Conservation (phyloP, 2,888 invertebrate genomes). For the Mactromeris polynyma region DNA sequence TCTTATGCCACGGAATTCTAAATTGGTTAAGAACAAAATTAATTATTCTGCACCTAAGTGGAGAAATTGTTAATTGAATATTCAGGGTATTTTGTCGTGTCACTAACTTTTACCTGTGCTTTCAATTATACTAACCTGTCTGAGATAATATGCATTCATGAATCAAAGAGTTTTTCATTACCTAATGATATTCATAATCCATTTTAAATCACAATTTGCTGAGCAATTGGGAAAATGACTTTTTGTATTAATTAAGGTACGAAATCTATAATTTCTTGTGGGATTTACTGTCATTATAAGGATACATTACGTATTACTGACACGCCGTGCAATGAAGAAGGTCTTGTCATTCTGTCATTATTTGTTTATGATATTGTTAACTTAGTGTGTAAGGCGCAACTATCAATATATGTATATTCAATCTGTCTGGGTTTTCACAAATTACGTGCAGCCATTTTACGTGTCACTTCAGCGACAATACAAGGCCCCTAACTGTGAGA, state of each 20-base stretch:
- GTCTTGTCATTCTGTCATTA: too few species aligned
- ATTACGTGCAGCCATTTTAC: neutral
- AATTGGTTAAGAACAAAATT: neutral
- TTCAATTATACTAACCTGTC: neutral
- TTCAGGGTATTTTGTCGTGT: neutral
- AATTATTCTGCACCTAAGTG: neutral
- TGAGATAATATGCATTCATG: neutral
- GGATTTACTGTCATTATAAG: too few species aligned
- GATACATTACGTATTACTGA: too few species aligned
- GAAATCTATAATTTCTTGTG: too few species aligned
- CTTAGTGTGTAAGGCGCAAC: neutral
- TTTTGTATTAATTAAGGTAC: too few species aligned
- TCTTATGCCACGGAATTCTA: neutral
- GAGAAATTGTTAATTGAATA: neutral
- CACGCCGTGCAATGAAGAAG: too few species aligned
- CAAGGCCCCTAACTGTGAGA: slow-evolving; percentile 25
- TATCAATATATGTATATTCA: neutral
- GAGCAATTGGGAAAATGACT: neutral
- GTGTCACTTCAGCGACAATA: neutral
- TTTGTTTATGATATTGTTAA: too few species aligned
- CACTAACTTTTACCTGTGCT: neutral
- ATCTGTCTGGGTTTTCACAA: neutral
- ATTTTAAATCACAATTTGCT: neutral
- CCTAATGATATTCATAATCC: neutral
- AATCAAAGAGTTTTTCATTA: neutral